Base-by-base conservation (phyloP, 2,888 invertebrate species). In the Cryptus armator region DNA sequence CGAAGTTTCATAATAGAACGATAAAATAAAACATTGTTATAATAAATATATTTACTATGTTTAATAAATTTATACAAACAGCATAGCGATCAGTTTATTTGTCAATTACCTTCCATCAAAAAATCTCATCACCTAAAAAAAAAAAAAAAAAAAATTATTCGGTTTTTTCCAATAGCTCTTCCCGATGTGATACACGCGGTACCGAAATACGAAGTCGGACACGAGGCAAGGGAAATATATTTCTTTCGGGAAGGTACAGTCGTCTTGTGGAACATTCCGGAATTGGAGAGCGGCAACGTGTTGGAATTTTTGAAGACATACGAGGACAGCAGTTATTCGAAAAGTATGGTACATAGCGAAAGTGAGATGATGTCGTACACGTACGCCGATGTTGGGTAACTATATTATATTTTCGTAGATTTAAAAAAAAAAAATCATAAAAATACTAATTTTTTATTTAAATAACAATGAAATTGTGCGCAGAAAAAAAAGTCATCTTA, bases 161-260 rank as follows among this genome's bases (percentile, higher is more conserved):
- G n/a, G n/a, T n/a, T 32, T 86, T 84, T 77, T 74, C 82, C 92
- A 90, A 10, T 91, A 94, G 95, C 94, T 88, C 95, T 96, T 29
- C 95, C 96, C 9, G 97, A 98, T 94, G 98, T 98, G 0, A 94
- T 99, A 24, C 97, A 98, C 90, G 97, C 97, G 0, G 95, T 96
- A n/a, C 98, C 98, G 0, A 97, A 97, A 89, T 98, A 98, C 93
- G 95, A 96, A 81, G 95, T 98, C 0, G 97, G 96, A 0, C 90
- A 94, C 37, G 98, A 98, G 90, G 96, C 96, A 0, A 94, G 98
- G 9, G 98, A 99, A 94, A 97, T 99, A 86, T 98, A 97, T 92
- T 97, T 99, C 94, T 99, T 98, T 92, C 95, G 97, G 48, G 98
- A 99, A 93, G 99, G 99, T 0, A 97, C 97, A 2, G 96, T 98